Evolutionary conservation across 2,113 vertebrate genomes (phyloP), one percentile per base, ranked within the genome.

Genomic region (Sciurus niger): DNA sequence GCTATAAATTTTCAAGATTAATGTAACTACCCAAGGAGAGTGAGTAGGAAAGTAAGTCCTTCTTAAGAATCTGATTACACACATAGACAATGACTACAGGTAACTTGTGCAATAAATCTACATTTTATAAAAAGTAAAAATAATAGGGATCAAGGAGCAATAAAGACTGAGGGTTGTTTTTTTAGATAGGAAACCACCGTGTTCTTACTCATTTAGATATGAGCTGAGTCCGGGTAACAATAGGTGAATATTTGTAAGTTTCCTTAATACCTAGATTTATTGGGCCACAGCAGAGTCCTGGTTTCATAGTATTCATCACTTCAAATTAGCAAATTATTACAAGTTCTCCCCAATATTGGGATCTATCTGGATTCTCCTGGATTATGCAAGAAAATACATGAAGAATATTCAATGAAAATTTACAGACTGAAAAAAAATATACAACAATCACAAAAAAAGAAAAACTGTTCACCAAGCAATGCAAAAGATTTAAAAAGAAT

Each of bases 101-200:
- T 68, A 84, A 79, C 40, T 34, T 90, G 67, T 70, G 32, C 8
- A 78, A 16, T 43, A 89, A 68, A 46, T 43, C 24, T 84, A 8
- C 48, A 34, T 85, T 93, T 82, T 84, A 84, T 70, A 80, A 80
- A 48, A 68, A 76, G 37, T 87, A 68, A 73, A 94, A 87, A 80
- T 28, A 73, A 74, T 55, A 43, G 37, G 0, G 8, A 43, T 84
- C 40, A 43, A 48, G 43, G 32, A 79, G 30, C 55, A 85, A 76
- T 2, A 46, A 25, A 24, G 13, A 43, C 1, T 1, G 11, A 87
- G 40, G 34, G 4, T 30, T 20, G 13, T 60, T 30, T 32, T 84
- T 17, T 77, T n/a, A 67, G 28, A 14, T 63, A 85, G n/a, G 10
- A n/a, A 92, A 93, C 48, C 25, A 20, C 55, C 4, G 7, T 37